Percentiles rank a stretch among this genome's conserved stretches.
phyloP scores from a whole-genome alignment of 2,797 vertebrate genomes.

The Gadopsis bispinosus region DNA sequence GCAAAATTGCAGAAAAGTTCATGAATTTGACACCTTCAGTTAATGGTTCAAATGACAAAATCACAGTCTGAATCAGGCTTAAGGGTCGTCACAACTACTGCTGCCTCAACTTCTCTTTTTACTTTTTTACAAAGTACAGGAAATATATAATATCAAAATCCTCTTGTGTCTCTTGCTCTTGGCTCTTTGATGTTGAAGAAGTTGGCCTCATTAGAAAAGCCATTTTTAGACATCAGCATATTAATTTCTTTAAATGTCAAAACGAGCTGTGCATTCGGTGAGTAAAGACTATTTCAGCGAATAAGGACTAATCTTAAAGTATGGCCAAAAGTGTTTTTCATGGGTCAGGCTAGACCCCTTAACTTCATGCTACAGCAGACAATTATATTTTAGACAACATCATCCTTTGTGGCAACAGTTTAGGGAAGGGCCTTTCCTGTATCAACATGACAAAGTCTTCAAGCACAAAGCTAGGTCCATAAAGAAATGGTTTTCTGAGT shows the following conservation, averaged over 20 bases:
- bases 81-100: background rate
- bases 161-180: background rate
- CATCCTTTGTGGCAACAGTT: background rate
- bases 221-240: constrained; percentile 10
- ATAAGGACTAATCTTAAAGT: background rate
- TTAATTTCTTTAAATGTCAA: constrained; percentile 15
- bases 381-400: background rate
- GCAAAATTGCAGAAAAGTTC: background rate
- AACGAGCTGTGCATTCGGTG: background rate
- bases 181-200: constrained; percentile 28
- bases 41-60: background rate
- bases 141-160: constrained; percentile 23
- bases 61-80: constrained; percentile 13
- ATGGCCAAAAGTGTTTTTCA: background rate
- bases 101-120: constrained; percentile 27
- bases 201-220: constrained; percentile 28
- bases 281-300: background rate
- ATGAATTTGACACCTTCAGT: background rate
- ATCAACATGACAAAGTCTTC: background rate
- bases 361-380: background rate
- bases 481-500: background rate
- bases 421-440: background rate
- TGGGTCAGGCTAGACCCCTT: background rate
- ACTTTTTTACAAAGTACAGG: constrained; percentile 24
- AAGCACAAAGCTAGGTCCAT: background rate